Evolutionary conservation across 2,797 vertebrate species (phyloP), one percentile per base, ranked within the genome.

Genomic region (Synanceia verrucosa): DNA sequence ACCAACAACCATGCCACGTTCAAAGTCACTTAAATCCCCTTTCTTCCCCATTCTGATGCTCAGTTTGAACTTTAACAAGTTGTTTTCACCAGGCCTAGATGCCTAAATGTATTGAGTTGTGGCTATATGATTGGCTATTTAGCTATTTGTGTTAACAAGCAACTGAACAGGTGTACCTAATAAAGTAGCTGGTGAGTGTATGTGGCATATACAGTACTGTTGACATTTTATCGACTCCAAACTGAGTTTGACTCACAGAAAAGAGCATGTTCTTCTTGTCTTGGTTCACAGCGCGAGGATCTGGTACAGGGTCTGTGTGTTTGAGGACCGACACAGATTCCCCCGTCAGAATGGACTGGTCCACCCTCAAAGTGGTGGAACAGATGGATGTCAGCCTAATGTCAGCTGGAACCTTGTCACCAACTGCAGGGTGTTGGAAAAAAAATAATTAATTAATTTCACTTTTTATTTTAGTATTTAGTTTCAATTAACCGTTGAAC

Each of bases 211-310:
- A n/a, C n/a, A n/a, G n/a, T n/a, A n/a, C n/a, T n/a, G n/a, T n/a
- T n/a, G n/a, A n/a, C n/a, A n/a, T n/a, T n/a, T n/a, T n/a, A n/a
- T n/a, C n/a, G n/a, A n/a, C n/a, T n/a, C n/a, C n/a, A n/a, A n/a
- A n/a, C n/a, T n/a, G n/a, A n/a, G n/a, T n/a, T n/a, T n/a, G 23
- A 89, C 94, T 94, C 86, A 95, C 94, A 68, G 94, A 95, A 73
- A 95, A 95, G 11, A 95, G 93, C 94, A 95, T 95, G 89, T 95
- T 95, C 83, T 95, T 95, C 89, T 95, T 95, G 89, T 95, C 94
- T 88, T 95, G 94, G 86, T 95, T 95, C 65, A 95, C 94, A 11
- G 94, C 94, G 16, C 94, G 82, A 28, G 94, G 94, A 53, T 95
- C 94, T 6, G 94, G 94, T 18, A 95, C 94, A 2, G 94, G 94